Base-by-base conservation (phyloP, 2,797 vertebrate genomes). In the Oophaga sylvatica region DNA sequence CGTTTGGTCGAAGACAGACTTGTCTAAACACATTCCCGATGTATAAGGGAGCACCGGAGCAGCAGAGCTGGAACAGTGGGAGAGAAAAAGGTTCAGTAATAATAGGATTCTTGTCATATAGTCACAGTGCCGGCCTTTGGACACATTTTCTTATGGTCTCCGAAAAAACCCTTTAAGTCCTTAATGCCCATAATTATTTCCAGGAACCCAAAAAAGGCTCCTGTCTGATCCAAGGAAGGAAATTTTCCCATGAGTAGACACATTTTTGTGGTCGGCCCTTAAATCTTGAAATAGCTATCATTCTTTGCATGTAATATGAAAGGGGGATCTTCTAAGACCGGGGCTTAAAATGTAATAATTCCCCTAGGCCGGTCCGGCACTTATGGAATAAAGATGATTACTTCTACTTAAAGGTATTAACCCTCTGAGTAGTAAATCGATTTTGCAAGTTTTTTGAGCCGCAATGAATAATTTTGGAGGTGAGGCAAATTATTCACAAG, bases 161-260 rank as follows among this genome's bases (percentile, higher is more conserved):
- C 3, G 35, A 41, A 53, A 9, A 53, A 53, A 53, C 48, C 48
- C 48, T 53, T 53, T 53, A 81, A 56, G 79, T 11, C 29, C 63
- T 45, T 80, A 63, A 80, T 80, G 60, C 13, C 59, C 80, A 12
- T 80, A 81, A 67, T 67, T 81, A 53, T 81, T 67, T 81, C 12
- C 80, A 67, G 62, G 16, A 81, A 67, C 15, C 79, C 79, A 11
- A 45, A 65, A 45, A 81, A 31, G 22, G 60, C 35, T 65, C 60
- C 2, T 81, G 41, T 7, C 12, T 65, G 31, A 41, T 81, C 60
- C 41, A 48, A 22, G 35, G 35, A 63, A 45, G 29, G 19, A 41
- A n/a, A 31, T 41, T 45, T 81, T 81, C 35, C 10, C 80, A 67
- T 65, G 60, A 67, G 80, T 41, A 81, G 62, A 29, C 35, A 65